Percentiles rank a stretch among this genome's conserved stretches.
phyloP scores from a whole-genome alignment of 2,797 vertebrate genomes.

The Enteromius trimaculatus region DNA sequence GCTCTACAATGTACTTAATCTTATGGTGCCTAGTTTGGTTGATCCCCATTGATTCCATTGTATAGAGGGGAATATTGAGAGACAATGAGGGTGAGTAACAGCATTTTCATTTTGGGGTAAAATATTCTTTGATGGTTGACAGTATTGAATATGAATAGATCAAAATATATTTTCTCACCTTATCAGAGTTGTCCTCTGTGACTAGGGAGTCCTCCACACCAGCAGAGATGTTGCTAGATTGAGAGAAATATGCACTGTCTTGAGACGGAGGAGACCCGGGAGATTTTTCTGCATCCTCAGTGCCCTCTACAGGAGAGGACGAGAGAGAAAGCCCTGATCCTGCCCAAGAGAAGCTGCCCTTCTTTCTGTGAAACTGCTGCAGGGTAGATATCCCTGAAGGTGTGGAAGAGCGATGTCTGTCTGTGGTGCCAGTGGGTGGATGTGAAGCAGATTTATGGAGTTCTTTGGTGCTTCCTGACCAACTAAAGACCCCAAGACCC shows the following conservation, averaged over 20 bases:
- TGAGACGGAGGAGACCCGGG: conserved; percentile 71
- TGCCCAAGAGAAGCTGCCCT: conserved; percentile 45
- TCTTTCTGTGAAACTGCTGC: conserved; percentile 77
- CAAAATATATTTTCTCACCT: conserved; percentile 8
- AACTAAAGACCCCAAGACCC: conserved; percentile 75
- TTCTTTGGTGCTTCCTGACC: conserved; percentile 71
- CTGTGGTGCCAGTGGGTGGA: conserved; percentile 43
- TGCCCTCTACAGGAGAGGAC: conserved; percentile 34
- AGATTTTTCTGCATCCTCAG: conserved; percentile 47
- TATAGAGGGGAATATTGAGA: not conserved
- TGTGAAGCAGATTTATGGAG: conserved; percentile 37
- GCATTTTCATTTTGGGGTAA: not conserved
- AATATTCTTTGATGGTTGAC: not conserved
- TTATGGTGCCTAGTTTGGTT: not conserved
- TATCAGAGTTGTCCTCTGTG: not conserved
- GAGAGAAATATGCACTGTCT: conserved; percentile 73
- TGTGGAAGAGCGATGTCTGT: conserved; percentile 54
- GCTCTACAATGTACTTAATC: not conserved
- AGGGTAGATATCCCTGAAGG: conserved; percentile 62
- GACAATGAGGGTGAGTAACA: not conserved
- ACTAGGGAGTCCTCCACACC: conserved; percentile 28
- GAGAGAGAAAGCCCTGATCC: not conserved
- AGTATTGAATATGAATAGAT: not conserved
- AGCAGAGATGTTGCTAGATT: conserved; percentile 53
- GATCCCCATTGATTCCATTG: not conserved